Conservation (phyloP, 2,888 invertebrate species). For the Drosophila borborema region DNA sequence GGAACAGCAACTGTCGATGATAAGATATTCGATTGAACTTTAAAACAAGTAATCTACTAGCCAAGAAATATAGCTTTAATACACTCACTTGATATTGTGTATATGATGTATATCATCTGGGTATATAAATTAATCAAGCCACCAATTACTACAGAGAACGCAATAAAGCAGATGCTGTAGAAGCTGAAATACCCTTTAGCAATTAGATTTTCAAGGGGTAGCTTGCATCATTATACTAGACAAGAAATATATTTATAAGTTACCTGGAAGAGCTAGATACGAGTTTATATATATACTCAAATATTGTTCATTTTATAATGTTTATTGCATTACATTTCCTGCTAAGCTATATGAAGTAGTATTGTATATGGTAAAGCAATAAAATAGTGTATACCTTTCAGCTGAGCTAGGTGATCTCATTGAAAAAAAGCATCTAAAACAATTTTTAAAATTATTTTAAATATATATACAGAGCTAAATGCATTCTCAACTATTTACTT, state of each 20-base stretch:
- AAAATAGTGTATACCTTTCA: not conserved
- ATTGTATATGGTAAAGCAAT: not conserved
- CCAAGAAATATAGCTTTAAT: not conserved
- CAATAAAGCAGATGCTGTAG: not conserved
- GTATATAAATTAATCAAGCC: not conserved
- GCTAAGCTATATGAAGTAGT: not conserved
- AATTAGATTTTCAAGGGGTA: not conserved
- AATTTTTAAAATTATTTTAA: not conserved
- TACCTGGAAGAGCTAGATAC: not conserved
- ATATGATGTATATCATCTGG: not conserved
- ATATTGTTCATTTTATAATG: not conserved
- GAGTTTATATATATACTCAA: not conserved
- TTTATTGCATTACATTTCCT: not conserved
- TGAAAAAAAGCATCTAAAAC: not conserved
- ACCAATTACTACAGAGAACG: not conserved
- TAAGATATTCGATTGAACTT: constrained; percentile 6
- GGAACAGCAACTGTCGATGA: not conserved
- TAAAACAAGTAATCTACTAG: too few species aligned
- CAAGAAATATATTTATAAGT: not conserved
- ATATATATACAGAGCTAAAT: not conserved
- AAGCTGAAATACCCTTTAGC: not conserved
- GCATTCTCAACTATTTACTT: not conserved
- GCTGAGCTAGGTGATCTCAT: not conserved
- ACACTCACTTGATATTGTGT: not conserved
- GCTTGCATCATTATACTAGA: not conserved